A percentile compares a stretch with the other conserved stretches of the same genome.
Evolutionary conservation across 2,797 vertebrate species (phyloP).

Genomic region (Mormyrus proboscirostris): DNA sequence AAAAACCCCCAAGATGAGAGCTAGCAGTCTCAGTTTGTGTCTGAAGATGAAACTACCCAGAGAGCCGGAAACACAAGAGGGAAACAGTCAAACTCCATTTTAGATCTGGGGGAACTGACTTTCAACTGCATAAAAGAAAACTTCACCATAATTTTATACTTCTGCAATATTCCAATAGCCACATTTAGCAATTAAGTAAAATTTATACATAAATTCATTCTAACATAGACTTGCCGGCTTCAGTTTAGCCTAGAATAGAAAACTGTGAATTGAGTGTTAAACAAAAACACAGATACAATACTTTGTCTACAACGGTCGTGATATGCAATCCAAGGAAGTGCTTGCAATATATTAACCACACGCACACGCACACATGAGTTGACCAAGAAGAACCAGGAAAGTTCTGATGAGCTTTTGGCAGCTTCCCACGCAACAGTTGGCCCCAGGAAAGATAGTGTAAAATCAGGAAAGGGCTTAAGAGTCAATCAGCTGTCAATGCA

Average conservation of each 20-base stretch:
- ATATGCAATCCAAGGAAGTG: neutral
- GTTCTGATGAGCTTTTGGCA: conserved; percentile 52
- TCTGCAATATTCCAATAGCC: neutral
- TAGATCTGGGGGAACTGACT: neutral
- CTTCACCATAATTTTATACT: neutral
- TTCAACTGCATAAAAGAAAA: neutral
- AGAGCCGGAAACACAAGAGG: neutral
- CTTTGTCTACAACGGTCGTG: neutral
- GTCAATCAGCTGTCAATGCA: conserved; percentile 32
- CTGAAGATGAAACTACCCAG: neutral
- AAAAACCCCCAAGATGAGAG: neutral
- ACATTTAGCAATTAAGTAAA: neutral
- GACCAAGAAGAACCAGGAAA: conserved; percentile 1
- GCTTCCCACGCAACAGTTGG: conserved; percentile 68
- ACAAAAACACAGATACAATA: neutral
- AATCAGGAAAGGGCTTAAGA: conserved; percentile 67
- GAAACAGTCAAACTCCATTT: neutral
- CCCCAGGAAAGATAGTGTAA: conserved; percentile 68
- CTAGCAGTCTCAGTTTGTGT: neutral
- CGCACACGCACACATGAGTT: neutral
- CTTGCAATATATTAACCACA: neutral
- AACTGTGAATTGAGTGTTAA: neutral
- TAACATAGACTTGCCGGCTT: neutral
- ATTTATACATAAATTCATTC: neutral
- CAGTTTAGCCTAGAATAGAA: neutral